These are phyloP conservation scores for Eclectus roratus DNA, from an alignment of 2,113 vertebrate genomes.

Conservation along the genomic window DNA sequence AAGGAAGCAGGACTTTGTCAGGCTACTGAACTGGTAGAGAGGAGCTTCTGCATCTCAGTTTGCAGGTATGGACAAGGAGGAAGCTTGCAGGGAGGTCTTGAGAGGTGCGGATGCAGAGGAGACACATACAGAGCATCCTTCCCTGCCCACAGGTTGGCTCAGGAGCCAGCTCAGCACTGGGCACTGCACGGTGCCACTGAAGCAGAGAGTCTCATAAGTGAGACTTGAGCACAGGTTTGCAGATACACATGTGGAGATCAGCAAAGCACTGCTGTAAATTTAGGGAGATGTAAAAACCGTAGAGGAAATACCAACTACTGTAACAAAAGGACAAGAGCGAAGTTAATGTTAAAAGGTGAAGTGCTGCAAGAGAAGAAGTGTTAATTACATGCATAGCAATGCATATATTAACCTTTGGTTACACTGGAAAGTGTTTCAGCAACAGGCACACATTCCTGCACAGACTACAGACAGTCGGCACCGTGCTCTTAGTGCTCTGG, in stretches of 20 bases:
- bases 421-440: not conserved
- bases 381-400: not conserved
- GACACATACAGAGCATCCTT: not conserved
- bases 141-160: not conserved
- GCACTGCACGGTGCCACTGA: not conserved
- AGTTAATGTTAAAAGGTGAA: not conserved
- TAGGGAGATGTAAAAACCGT: not conserved
- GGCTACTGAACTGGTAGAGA: not conserved
- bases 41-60: not conserved
- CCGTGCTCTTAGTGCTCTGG: not conserved
- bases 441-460: not conserved
- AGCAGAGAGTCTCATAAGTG: not conserved
- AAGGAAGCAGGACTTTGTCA: not conserved
- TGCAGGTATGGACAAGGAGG: not conserved
- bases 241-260: not conserved
- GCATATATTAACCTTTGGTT: slow-evolving; percentile 15
- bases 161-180: fast-evolving
- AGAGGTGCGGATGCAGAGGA: not conserved
- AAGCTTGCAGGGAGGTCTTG: not conserved
- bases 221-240: not conserved
- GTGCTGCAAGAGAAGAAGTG: not conserved
- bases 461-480: too few relatives aligned
- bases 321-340: not conserved
- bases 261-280: not conserved
- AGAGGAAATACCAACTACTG: not conserved